Evolutionary conservation across 2,113 vertebrate species (phyloP).

Genomic region (Tragelaphus imberbis): DNA sequence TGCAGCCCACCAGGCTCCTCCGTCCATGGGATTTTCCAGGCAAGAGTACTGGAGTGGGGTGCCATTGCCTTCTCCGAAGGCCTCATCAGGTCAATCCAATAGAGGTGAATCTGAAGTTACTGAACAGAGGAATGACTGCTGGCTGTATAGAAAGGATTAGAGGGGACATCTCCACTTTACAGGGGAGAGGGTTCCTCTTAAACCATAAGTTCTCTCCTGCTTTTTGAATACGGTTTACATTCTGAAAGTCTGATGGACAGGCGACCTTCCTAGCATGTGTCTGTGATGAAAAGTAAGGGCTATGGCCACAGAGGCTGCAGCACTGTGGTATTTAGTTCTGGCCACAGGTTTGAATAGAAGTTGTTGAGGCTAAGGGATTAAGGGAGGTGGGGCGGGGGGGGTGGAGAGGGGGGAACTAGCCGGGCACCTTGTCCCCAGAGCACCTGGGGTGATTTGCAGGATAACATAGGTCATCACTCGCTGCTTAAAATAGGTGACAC

Average conservation of each 20-base stretch:
- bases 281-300: neutral
- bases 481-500: neutral
- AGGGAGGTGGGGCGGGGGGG: neutral
- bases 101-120: neutral
- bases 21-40: no score
- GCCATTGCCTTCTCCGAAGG: neutral
- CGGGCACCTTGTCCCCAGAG: neutral
- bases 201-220: conserved; percentile 22
- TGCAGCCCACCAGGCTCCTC: no score
- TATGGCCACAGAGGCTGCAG: neutral
- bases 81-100: neutral
- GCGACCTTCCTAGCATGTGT: neutral
- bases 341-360: conserved; percentile 21
- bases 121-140: neutral
- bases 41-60: no score
- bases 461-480: neutral
- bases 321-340: neutral
- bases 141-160: neutral
- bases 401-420: neutral
- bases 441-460: neutral
- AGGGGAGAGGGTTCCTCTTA: conserved; percentile 4
- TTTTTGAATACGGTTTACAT: conserved; percentile 19
- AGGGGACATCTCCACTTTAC: neutral
- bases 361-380: neutral
- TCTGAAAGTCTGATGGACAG: neutral